Evolutionary conservation across 2,113 vertebrate genomes (phyloP).

Genomic region (Myrmecophaga tridactyla): DNA sequence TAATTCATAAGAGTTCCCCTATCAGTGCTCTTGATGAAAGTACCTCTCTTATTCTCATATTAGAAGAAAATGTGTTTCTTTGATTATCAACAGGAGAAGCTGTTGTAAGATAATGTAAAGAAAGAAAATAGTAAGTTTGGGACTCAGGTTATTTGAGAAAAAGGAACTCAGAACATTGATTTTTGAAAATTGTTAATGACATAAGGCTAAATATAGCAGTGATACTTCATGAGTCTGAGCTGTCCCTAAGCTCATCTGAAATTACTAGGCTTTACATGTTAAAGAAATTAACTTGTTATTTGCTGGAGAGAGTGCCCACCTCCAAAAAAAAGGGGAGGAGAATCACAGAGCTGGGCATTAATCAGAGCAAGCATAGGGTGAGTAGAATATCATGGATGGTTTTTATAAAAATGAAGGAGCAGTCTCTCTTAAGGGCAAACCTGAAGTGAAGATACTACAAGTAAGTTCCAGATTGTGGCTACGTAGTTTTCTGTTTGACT

Average conservation of each 20-base stretch:
- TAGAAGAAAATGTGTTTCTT: conserved; percentile 14
- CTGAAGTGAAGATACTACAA: not conserved
- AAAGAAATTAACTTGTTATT: not conserved
- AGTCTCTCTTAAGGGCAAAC: not conserved
- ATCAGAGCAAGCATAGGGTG: not conserved
- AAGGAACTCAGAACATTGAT: conserved; percentile 24
- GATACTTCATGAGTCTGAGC: not conserved
- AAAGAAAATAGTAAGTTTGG: not conserved
- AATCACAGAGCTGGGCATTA: not conserved
- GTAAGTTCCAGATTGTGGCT: not conserved
- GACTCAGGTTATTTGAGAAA: not conserved
- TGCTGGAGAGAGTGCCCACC: not conserved
- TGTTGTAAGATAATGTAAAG: not conserved
- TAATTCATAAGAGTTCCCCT: not conserved
- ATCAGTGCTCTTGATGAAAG: not conserved
- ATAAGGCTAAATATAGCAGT: not conserved
- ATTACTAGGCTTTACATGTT: conserved; percentile 1
- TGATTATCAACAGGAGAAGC: conserved; percentile 22
- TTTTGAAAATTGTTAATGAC: conserved; percentile 31
- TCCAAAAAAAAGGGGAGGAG: not conserved
- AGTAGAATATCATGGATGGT: not conserved
- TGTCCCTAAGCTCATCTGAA: not conserved
- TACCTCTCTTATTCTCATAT: not conserved
- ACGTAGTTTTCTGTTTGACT: not conserved
- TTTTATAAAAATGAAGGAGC: not conserved